A percentile compares a stretch with the other conserved stretches of the same genome.
Evolutionary conservation across 1,140 invertebrate species (phyloP).

Genomic region (Oppia nitens): DNA sequence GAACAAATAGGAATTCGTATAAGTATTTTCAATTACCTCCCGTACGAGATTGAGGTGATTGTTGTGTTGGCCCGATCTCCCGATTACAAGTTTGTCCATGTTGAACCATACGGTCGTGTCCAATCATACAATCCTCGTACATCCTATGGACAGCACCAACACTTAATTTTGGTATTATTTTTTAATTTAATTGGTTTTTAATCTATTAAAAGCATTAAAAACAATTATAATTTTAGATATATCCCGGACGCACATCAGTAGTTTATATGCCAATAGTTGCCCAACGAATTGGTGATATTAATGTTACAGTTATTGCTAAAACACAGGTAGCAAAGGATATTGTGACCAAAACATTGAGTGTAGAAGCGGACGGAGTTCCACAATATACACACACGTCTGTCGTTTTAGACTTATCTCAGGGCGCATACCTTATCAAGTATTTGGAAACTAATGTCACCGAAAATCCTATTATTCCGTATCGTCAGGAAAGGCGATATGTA

Average conservation of each 20-base stretch:
- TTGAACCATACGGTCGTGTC: slow-evolving; percentile 72
- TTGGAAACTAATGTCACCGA: slow-evolving; percentile 87
- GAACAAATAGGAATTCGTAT: slow-evolving; percentile 85
- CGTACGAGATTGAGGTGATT: slow-evolving; percentile 43
- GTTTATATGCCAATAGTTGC: slow-evolving; percentile 84
- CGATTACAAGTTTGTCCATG: slow-evolving; percentile 84
- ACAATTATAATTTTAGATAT: too few relatives aligned
- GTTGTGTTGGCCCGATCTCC: slow-evolving; percentile 66
- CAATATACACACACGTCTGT: slow-evolving; percentile 81
- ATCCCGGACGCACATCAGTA: slow-evolving; percentile 28
- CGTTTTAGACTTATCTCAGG: slow-evolving; percentile 73
- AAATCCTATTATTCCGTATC: slow-evolving; percentile 71
- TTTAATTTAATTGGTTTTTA: background rate
- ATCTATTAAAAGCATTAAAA: too few relatives aligned
- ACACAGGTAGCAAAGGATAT: slow-evolving; percentile 65
- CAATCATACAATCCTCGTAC: slow-evolving; percentile 53
- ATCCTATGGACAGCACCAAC: slow-evolving; percentile 77
- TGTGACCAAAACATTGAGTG: slow-evolving; percentile 48
- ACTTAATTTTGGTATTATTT: slow-evolving; percentile 64
- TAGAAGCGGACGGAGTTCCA: slow-evolving; percentile 78
- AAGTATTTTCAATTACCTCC: slow-evolving; percentile 84
- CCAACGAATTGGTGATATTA: slow-evolving; percentile 54
- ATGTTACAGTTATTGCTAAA: slow-evolving; percentile 61
- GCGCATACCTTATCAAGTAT: slow-evolving; percentile 79
- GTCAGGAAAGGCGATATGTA: slow-evolving; percentile 76